These are phyloP conservation scores for Babylonia areolata DNA, from an alignment of 1,140 invertebrate genomes.

Conservation along the genomic window DNA sequence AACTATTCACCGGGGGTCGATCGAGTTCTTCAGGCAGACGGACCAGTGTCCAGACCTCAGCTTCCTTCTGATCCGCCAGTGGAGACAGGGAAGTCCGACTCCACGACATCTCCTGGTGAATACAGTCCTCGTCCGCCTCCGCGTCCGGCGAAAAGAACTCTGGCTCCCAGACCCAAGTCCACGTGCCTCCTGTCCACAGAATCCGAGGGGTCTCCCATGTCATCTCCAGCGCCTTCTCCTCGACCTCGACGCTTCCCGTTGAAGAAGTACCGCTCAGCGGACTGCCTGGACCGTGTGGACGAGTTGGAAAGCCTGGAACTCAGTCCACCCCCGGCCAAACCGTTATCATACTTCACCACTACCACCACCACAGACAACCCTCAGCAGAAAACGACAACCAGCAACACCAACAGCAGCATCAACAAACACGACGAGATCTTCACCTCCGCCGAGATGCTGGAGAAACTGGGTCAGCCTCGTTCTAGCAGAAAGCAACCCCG, in stretches of 20 bases:
- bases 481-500: not conserved
- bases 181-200: not conserved
- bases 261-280: conserved; percentile 21
- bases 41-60: not conserved
- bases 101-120: not conserved
- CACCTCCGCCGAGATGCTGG: conserved; percentile 31
- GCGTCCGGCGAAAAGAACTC: not conserved
- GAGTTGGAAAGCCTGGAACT: conserved; percentile 5
- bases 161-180: conserved; percentile 16
- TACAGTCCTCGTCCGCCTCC: not conserved
- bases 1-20: not conserved
- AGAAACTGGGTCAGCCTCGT: conserved; percentile 26
- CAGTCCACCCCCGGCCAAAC: conserved; percentile 21
- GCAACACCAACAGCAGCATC: not conserved
- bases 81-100: not conserved
- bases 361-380: not conserved
- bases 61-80: not conserved
- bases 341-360: conserved; percentile 14
- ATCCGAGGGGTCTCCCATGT: not conserved
- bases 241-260: conserved; percentile 4
- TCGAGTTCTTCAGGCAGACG: not conserved
- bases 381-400: no score
- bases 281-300: conserved; percentile 27
- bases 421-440: not conserved
- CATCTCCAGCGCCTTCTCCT: not conserved